Conservation (phyloP, 2,113 vertebrate genomes). For the Sander vitreus region DNA sequence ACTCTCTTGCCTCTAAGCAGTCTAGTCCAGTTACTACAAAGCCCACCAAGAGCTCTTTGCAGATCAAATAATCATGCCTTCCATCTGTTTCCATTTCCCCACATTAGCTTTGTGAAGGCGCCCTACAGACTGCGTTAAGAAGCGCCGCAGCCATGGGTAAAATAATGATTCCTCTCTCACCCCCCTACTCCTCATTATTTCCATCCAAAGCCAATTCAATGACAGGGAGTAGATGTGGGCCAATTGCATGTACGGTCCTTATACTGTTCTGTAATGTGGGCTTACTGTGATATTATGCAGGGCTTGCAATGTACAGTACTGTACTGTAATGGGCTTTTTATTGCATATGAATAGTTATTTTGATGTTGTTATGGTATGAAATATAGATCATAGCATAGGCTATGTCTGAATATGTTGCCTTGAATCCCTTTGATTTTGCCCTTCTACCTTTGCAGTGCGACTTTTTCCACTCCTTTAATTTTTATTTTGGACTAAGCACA, state of each 20-base stretch:
- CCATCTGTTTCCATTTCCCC: slow-evolving; percentile 79
- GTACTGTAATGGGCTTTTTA: slow-evolving; percentile 32
- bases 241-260: slow-evolving; percentile 36
- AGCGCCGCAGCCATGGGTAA: slow-evolving; percentile 65
- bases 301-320: slow-evolving; percentile 13
- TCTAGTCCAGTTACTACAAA: slow-evolving; percentile 75
- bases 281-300: slow-evolving; percentile 47
- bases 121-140: slow-evolving; percentile 73
- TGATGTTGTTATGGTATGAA: slow-evolving; percentile 40
- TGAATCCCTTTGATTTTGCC: slow-evolving; percentile 3
- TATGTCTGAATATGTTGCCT: slow-evolving; percentile 31
- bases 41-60: slow-evolving; percentile 76
- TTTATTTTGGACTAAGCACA: not conserved
- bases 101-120: slow-evolving; percentile 69
- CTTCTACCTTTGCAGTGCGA: not conserved
- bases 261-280: slow-evolving; percentile 35
- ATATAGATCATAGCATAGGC: slow-evolving; percentile 31
- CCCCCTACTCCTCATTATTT: slow-evolving; percentile 72
- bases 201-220: slow-evolving; percentile 59
- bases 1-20: slow-evolving; percentile 69
- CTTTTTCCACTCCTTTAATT: not conserved
- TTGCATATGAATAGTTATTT: slow-evolving; percentile 41
- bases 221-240: slow-evolving; percentile 53
- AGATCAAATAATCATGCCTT: slow-evolving; percentile 81
- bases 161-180: slow-evolving; percentile 77